Evolutionary conservation across 2,113 vertebrate genomes (phyloP), one percentile per base, ranked within the genome.

Genomic region (Chrysochloris asiatica): DNA sequence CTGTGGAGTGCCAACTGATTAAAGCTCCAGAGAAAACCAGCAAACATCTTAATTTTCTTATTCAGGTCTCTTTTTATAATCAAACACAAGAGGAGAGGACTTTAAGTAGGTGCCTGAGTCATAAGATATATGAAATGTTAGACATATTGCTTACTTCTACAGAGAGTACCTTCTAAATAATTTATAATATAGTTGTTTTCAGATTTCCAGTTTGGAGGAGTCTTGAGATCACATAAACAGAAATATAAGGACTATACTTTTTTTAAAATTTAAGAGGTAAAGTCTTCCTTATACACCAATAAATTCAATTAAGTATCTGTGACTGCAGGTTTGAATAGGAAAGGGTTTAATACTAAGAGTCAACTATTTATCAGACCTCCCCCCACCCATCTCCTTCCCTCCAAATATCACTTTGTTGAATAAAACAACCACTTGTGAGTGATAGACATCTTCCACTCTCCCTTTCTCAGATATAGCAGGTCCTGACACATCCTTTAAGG

Each of bases 151-250:
- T 94, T 93, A 91, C 87, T 83, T 93, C 90, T 90, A 94, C 88
- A 92, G 96, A 95, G 88, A 96, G 90, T 94, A 80, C 80, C 89
- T 94, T 92, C 72, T 77, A 89, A 92, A 91, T 90, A 95, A 95
- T 90, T 95, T 92, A 90, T 86, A 94, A 81, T 77, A 8, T 38
- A 92, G 45, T 33, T 91, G 91, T 86, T 72, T 89, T 95, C 65
- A 91, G 28, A 93, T 91, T 86, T 93, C 80, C 83, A 92, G 90
- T 93, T 93, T 85, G 88, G 81, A 92, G 13, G 56, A 94, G 86
- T 85, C 79, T 95, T 93, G 76, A 90, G 82, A 95, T 86, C 54
- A 47, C 86, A 93, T 73, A 93, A 94, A 95, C 61, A 95, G 56
- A 3, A 94, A 91, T 88, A 88, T 52, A 91, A 94, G 43, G 45